These are phyloP conservation scores for Metaphire vulgaris DNA, from an alignment of 1,140 invertebrate species.

Conservation along the genomic window DNA sequence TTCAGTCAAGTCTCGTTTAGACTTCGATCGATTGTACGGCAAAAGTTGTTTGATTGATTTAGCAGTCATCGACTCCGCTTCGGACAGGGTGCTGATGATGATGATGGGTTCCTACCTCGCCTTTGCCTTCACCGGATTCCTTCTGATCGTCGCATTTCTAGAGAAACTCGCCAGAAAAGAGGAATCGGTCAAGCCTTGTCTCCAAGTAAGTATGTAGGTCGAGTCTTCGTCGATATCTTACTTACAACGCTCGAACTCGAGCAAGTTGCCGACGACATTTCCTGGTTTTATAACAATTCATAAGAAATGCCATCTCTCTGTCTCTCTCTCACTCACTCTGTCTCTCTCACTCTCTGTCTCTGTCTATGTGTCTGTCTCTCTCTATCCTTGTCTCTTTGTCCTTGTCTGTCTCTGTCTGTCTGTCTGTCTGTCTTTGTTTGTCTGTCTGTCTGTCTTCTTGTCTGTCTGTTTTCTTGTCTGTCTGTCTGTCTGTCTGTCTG, in stretches of 20 bases:
- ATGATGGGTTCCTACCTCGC: constrained; percentile 47
- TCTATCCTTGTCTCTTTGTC: neutral
- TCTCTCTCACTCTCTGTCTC: neutral
- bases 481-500: constrained; percentile 1
- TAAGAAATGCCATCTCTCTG: too few species aligned
- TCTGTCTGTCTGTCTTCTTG: neutral
- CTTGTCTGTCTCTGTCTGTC: neutral
- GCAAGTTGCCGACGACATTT: too few species aligned
- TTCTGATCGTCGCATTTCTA: constrained; percentile 43
- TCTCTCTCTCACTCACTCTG: too few species aligned
- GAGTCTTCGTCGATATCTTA: too few species aligned
- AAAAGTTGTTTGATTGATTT: too few species aligned
- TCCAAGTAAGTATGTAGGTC: too few species aligned
- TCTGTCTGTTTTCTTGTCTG: neutral
- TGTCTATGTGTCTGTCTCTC: neutral
- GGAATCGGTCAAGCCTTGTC: too few species aligned
- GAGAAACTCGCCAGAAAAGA: constrained; percentile 42
- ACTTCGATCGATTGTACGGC: too few species aligned
- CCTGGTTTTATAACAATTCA: too few species aligned
- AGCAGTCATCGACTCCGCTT: neutral
- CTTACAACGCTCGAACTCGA: too few species aligned
- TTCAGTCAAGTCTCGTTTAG: too few species aligned
- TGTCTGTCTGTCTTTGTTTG: neutral
- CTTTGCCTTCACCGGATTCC: constrained; percentile 44
- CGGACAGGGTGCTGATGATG: constrained; percentile 35